Percentiles rank a stretch among this genome's conserved stretches.
Conservation (phyloP, 2,888 invertebrate genomes). For the Lymantria dispar region DNA sequence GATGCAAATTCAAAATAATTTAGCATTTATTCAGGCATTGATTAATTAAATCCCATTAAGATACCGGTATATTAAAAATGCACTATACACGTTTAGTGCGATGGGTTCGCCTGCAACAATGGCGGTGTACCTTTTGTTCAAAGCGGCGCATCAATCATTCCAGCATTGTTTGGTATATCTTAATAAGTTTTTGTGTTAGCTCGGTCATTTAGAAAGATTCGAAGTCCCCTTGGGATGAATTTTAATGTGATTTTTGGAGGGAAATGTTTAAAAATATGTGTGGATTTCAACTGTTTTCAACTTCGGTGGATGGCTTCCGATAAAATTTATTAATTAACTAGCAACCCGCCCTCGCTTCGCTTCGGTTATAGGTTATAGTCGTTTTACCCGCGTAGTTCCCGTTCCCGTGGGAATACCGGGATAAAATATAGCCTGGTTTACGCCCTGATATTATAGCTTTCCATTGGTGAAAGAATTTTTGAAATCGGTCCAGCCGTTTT, state of each 20-base stretch:
- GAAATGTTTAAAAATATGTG: neutral
- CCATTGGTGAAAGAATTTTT: too few species aligned
- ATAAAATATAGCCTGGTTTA: too few species aligned
- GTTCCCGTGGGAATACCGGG: too few species aligned
- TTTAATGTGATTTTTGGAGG: slow-evolving; percentile 48
- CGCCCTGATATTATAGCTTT: too few species aligned
- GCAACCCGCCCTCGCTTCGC: too few species aligned
- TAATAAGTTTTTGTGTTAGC: slow-evolving; percentile 77
- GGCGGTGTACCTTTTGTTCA: slow-evolving; percentile 66
- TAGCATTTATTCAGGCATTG: slow-evolving; percentile 49
- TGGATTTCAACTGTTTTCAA: neutral
- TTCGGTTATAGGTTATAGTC: too few species aligned
- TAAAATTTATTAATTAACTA: too few species aligned
- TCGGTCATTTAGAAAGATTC: slow-evolving; percentile 79
- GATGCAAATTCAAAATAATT: slow-evolving; percentile 40
- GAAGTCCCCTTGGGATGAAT: slow-evolving; percentile 53
- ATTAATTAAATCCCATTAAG: slow-evolving; percentile 70
- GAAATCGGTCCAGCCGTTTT: too few species aligned
- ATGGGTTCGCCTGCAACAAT: slow-evolving; percentile 61
- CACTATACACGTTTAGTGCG: slow-evolving; percentile 55
- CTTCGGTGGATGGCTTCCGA: too few species aligned
- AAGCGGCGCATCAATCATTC: slow-evolving; percentile 68
- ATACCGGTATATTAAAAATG: slow-evolving; percentile 73
- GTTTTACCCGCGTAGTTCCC: too few species aligned
- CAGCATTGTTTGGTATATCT: slow-evolving; percentile 75